phyloP scores from a whole-genome alignment of 1,140 invertebrate species.

The Leptopilina boulardi region DNA sequence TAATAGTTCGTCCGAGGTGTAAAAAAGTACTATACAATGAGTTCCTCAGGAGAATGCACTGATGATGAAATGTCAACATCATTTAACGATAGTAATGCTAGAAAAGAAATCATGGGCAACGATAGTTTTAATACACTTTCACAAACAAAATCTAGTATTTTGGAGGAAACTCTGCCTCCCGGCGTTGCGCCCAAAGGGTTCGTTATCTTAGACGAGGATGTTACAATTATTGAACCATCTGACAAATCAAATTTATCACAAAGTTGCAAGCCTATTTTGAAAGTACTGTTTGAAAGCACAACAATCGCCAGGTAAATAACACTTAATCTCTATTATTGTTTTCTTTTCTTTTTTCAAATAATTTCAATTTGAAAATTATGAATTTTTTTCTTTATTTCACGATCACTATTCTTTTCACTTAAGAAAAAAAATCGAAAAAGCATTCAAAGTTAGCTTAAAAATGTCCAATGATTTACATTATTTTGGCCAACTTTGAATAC shows the following conservation, averaged over 20 bases:
- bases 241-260: neutral
- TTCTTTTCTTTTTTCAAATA: neutral
- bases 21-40: neutral
- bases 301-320: conserved; percentile 56
- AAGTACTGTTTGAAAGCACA: conserved; percentile 66
- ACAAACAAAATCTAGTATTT: conserved; percentile 19
- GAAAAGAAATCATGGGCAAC: neutral
- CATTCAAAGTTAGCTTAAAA: too few species aligned
- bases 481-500: too few species aligned
- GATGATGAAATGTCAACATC: neutral
- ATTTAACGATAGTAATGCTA: neutral
- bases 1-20: too few species aligned
- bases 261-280: conserved; percentile 57
- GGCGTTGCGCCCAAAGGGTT: conserved; percentile 59
- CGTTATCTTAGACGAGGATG: conserved; percentile 58
- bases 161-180: conserved; percentile 57
- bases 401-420: too few species aligned
- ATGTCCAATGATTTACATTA: too few species aligned
- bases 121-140: neutral
- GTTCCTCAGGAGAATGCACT: neutral
- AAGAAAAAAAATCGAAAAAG: too few species aligned
- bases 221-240: conserved; percentile 20
- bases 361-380: neutral
- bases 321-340: conserved; percentile 27
- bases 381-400: too few species aligned